A percentile compares a stretch with the other conserved stretches of the same genome.
These are phyloP conservation scores for Epistrophella euchroma DNA, from an alignment of 2,888 invertebrate species.

Conservation along the genomic window DNA sequence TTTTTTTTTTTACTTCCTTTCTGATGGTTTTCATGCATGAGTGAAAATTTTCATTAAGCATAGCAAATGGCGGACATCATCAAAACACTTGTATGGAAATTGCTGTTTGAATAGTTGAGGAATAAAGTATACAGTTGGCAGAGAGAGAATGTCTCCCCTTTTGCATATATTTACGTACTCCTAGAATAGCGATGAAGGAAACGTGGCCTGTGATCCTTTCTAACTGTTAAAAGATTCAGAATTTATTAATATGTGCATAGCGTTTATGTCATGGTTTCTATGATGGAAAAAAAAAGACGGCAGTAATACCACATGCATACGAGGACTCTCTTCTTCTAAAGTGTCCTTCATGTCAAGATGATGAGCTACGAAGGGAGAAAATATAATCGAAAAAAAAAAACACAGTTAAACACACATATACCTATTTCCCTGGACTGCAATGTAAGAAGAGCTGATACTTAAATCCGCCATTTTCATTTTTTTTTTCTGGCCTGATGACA, in stretches of 20 bases:
- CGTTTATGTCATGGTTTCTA: background rate
- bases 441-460: conserved; percentile 9
- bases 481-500: conserved; percentile 29
- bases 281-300: conserved; percentile 23
- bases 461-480: conserved; percentile 13
- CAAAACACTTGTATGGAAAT: too few relatives aligned
- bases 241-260: conserved; percentile 54
- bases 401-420: conserved; percentile 4
- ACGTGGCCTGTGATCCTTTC: background rate
- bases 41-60: too few relatives aligned
- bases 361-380: conserved; percentile 40
- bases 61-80: too few relatives aligned
- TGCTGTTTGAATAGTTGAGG: too few relatives aligned
- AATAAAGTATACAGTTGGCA: too few relatives aligned
- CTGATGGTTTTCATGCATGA: too few relatives aligned
- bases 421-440: background rate
- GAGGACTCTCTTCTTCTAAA: conserved; percentile 35
- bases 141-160: too few relatives aligned
- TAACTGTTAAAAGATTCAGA: conserved; percentile 25
- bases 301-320: conserved; percentile 18
- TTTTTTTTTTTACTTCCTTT: too few relatives aligned
- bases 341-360: conserved; percentile 50
- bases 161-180: too few relatives aligned
- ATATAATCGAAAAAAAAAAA: background rate
- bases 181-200: background rate